phyloP scores from a whole-genome alignment of 2,888 invertebrate species.

The Mimachlamys varia region DNA sequence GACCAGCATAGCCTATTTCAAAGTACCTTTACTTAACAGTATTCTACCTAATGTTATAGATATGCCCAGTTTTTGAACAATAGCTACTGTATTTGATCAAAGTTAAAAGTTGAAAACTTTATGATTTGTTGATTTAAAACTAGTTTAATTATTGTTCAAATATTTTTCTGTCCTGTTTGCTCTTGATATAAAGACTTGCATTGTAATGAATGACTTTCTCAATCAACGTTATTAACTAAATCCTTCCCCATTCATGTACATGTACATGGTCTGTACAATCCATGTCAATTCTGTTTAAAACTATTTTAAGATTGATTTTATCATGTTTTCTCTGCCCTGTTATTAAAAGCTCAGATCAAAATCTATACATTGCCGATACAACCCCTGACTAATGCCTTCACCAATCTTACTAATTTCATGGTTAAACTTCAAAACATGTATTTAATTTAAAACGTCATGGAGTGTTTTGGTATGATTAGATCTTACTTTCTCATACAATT shows the following conservation, averaged over 20 bases:
- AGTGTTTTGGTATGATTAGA: slow-evolving; percentile 9
- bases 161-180: background rate
- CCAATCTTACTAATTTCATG: background rate
- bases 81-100: background rate
- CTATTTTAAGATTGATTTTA: background rate
- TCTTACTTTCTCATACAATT: slow-evolving; percentile 3
- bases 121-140: background rate
- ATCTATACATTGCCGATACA: background rate
- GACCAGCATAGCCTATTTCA: background rate
- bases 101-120: background rate
- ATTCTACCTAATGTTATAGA: background rate
- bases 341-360: background rate
- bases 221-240: background rate
- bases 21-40: background rate
- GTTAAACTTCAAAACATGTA: slow-evolving; percentile 26
- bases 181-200: background rate
- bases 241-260: background rate
- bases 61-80: background rate
- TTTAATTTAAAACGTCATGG: slow-evolving; percentile 27
- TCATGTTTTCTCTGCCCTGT: background rate
- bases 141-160: background rate
- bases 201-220: background rate
- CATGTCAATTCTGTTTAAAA: background rate
- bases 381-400: background rate
- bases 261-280: background rate